Base-by-base conservation (phyloP, 2,888 invertebrate species). In the Leptinotarsa haldemani region DNA sequence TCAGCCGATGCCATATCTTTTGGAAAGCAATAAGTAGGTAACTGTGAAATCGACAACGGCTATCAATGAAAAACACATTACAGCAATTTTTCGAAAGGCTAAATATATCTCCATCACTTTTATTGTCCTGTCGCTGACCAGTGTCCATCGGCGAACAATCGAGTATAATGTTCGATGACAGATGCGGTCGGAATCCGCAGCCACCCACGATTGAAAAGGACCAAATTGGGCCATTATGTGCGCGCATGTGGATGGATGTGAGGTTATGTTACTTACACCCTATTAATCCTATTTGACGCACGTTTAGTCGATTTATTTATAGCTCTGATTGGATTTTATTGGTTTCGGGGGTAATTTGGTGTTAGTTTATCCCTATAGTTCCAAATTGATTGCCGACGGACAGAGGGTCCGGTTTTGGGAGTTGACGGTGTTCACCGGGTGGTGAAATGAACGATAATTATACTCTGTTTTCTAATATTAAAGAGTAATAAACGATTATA, bases 141-240 rank as follows among this genome's bases (percentile, higher is more conserved):
- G 58, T 73, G 75, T 73, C 74, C 74, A 72, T 46, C 58, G 56
- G 15, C 66, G 63, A 82, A 83, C 83, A 83, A 84, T 84, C 78
- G 80, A 74, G 80, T 76, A 81, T 85, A 85, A 85, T 84, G 82
- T 83, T 80, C 83, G 83, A 83, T 85, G 85, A 85, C 86, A 86
- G 85, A 85, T 86, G 86, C 82, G 83, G 56, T 65, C 64, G 63
- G 71, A 79, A 80, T 75, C 83, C 79, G 73, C 82, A 81, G 78
- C 84, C 84, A 85, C 85, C 84, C 84, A 84, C 84, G 75, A 82
- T 75, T 80, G 74, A 79, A 80, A 75, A 71, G 66, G 66, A 67
- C 66, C 80, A 84, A 84, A 83, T 83, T 80, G 82, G 74, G 70
- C 82, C 79, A 83, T 84, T 83, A 84, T 80, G 80, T 80, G 81